Evolutionary conservation across 2,888 invertebrate species (phyloP), one percentile per base, ranked within the genome.

Genomic region (Parapristionchus giblindavisi): DNA sequence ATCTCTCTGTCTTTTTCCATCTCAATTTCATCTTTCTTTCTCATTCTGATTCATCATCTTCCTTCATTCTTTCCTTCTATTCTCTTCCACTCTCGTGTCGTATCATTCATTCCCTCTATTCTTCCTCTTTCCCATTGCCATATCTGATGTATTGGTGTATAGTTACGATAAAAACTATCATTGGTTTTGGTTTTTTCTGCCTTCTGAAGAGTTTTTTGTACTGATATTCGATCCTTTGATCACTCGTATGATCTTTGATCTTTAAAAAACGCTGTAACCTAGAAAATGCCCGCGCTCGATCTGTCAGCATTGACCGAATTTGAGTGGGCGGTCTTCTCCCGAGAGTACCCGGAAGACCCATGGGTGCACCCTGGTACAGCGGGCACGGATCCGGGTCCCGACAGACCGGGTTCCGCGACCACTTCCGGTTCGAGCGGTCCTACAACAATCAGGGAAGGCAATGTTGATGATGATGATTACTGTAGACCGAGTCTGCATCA

Each of bases 281-380:
- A n/a, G n/a, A n/a, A n/a, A n/a, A n/a, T n/a, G n/a, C n/a, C 36
- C 8, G 34, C 61, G 24, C 61, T 65, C 65, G 65, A 65, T 48
- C 48, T 65, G 11, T 65, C 65, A 17, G 34, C 65, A 11, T 48
- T 65, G 5, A 40, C 40, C 21, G 43, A 65, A 29, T 65, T 65
- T 48, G 65, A 65, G n/a, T 65, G 65, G 65, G 65, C 21, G 24
- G 32, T 65, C 24, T 65, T 65, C 29, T 27, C 65, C 21, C 34
- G 65, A 11, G 65, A 65, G n/a, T 61, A 61, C 29, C 61, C 38
- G 11, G 61, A 61, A 38, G 61, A 61, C 21, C n/a, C 61, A 17
- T 14, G 17, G n/a, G n/a, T 61, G 36, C n/a, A 36, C 4, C 61
- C 61, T 24, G 14, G 36, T 1, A 21, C 4, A 60, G 32, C 60